Evolutionary conservation across 2,888 invertebrate genomes (phyloP).

Genomic region (Thecophora atra): DNA sequence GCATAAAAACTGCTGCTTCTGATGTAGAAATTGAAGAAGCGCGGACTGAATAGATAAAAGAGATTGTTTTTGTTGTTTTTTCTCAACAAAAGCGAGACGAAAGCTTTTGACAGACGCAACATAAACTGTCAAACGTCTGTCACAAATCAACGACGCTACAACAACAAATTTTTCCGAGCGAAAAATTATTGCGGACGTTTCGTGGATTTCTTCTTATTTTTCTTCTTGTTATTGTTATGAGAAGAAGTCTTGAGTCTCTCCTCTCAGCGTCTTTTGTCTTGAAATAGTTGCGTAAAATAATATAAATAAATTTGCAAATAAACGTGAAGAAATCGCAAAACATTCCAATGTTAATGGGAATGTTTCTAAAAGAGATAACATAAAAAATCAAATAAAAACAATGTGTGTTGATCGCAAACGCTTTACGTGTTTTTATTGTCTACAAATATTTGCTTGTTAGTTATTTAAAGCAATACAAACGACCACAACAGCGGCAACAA

Average conservation of each 20-base stretch:
- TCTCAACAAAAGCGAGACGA: not conserved
- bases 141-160: conserved; percentile 40
- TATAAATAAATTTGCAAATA: not conserved
- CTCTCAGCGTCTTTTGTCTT: too few relatives aligned
- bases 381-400: not conserved
- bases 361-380: not conserved
- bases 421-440: conserved; percentile 5
- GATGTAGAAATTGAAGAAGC: conserved; percentile 35
- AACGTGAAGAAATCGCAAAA: not conserved
- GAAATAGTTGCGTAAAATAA: not conserved
- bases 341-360: not conserved
- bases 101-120: conserved; percentile 56
- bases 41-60: conserved; percentile 25
- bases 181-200: not conserved
- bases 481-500: conserved; percentile 7
- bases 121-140: conserved; percentile 63
- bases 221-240: not conserved
- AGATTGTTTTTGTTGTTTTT: conserved; percentile 12
- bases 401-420: conserved; percentile 15
- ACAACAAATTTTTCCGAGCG: not conserved
- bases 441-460: conserved; percentile 19
- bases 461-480: conserved; percentile 15
- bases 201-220: conserved; percentile 7
- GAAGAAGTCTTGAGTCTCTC: too few relatives aligned
- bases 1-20: conserved; percentile 42